phyloP scores from a whole-genome alignment of 1,140 invertebrate species.

The Coelopa frigida region DNA sequence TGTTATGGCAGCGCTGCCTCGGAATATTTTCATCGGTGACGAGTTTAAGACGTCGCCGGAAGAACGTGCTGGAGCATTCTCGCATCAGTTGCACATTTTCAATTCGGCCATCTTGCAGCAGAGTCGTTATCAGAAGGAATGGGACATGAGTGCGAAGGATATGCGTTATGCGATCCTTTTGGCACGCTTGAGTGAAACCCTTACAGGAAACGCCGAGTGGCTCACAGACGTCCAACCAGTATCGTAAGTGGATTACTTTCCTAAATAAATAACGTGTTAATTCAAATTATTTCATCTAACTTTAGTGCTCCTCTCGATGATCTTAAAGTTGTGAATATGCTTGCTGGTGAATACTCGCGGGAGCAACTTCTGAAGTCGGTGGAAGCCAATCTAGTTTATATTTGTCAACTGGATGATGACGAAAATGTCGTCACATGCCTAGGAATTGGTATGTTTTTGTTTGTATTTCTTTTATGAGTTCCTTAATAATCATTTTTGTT shows the following conservation, averaged over 20 bases:
- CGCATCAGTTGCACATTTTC: constrained; percentile 18
- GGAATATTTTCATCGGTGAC: constrained; percentile 22
- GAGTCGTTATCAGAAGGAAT: constrained; percentile 12
- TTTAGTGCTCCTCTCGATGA: constrained; percentile 15
- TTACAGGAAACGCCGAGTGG: constrained; percentile 23
- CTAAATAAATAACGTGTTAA: background rate
- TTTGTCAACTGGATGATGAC: constrained; percentile 19
- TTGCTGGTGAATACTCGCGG: constrained; percentile 7
- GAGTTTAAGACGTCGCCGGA: constrained; percentile 8
- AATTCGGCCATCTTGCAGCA: constrained; percentile 17
- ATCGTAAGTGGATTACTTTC: constrained; percentile 2
- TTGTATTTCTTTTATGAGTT: constrained; percentile 3
- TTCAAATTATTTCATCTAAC: constrained; percentile 3
- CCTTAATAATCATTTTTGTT: background rate
- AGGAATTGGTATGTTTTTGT: constrained; percentile 29
- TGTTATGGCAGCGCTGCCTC: constrained; percentile 25
- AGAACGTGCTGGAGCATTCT: constrained; percentile 8
- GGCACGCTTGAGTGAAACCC: constrained; percentile 21
- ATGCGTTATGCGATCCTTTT: constrained; percentile 30
- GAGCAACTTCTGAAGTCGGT: constrained; percentile 24
- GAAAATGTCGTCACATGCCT: constrained; percentile 18
- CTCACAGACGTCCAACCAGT: constrained; percentile 23
- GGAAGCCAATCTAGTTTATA: constrained; percentile 38
- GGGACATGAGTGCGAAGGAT: constrained; percentile 35
- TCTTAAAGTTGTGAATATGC: constrained; percentile 19